phyloP scores from a whole-genome alignment of 2,888 invertebrate genomes.

The Platypus cylindrus region DNA sequence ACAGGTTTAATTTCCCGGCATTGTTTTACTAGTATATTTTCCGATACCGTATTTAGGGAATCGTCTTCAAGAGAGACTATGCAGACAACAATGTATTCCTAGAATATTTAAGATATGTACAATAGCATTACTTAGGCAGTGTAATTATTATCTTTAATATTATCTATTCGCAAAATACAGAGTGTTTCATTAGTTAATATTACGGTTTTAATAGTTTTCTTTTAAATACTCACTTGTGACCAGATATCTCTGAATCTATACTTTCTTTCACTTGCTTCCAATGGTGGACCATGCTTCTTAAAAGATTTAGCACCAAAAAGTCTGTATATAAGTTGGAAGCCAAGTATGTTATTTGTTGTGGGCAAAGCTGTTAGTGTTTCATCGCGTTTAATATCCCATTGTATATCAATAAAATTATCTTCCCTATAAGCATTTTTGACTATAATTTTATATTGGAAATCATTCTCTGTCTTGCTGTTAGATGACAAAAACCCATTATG shows the following conservation, averaged over 20 bases:
- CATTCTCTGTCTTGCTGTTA: conserved; percentile 45
- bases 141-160: no score
- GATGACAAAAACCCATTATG: no score
- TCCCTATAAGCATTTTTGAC: conserved; percentile 76
- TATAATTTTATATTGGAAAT: conserved; percentile 62
- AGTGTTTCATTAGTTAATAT: no score
- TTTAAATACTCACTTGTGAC: conserved; percentile 57
- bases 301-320: conserved; percentile 82
- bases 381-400: no score
- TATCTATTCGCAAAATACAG: no score
- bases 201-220: no score
- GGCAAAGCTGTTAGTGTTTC: no score
- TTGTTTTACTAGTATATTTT: conserved; percentile 72
- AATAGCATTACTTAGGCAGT: no score
- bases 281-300: conserved; percentile 79
- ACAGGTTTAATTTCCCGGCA: conserved; percentile 84
- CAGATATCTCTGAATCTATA: conserved; percentile 90
- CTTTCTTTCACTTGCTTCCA: conserved; percentile 80
- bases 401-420: conserved; percentile 78
- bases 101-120: no score
- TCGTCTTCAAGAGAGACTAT: conserved; percentile 83
- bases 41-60: conserved; percentile 76
- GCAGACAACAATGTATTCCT: conserved; percentile 90
- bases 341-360: conserved; percentile 74
- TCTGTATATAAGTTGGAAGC: conserved; percentile 78